A percentile compares a stretch with the other conserved stretches of the same genome.
These are phyloP conservation scores for Asarcornis scutulata DNA, from an alignment of 2,113 vertebrate genomes.

Conservation along the genomic window DNA sequence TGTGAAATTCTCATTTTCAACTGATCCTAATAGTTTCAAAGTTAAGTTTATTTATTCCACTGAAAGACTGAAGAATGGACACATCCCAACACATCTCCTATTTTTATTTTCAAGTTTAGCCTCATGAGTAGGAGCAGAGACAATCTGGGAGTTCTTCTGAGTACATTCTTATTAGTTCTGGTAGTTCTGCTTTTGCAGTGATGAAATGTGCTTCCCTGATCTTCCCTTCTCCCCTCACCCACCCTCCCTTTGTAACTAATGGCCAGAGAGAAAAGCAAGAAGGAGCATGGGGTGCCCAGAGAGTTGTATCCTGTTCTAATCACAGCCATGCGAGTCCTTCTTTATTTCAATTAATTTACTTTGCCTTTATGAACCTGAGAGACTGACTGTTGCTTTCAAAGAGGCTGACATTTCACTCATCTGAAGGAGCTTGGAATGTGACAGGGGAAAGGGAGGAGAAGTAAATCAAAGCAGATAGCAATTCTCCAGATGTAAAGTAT, in stretches of 20 bases:
- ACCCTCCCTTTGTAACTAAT: slow-evolving; percentile 18
- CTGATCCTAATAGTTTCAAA: slow-evolving; percentile 7
- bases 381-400: slow-evolving; percentile 77
- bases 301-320: slow-evolving; percentile 69
- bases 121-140: background rate
- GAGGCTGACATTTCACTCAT: slow-evolving; percentile 82
- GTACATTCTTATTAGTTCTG: background rate
- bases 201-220: background rate
- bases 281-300: slow-evolving; percentile 34
- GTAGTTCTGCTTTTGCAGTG: background rate
- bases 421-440: slow-evolving; percentile 84
- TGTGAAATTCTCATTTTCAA: slow-evolving; percentile 27
- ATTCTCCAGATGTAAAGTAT: slow-evolving; percentile 87
- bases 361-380: slow-evolving; percentile 83
- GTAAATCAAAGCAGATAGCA: slow-evolving; percentile 85
- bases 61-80: background rate
- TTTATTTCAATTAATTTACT: slow-evolving; percentile 80
- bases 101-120: background rate
- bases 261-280: slow-evolving; percentile 44
- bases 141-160: background rate
- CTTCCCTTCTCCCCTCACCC: background rate
- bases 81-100: background rate
- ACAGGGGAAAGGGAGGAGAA: slow-evolving; percentile 85
- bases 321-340: slow-evolving; percentile 65
- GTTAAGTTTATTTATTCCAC: slow-evolving; percentile 3